Conservation (phyloP, 2,113 vertebrate species). For the Xiphorhynchus elegans region DNA sequence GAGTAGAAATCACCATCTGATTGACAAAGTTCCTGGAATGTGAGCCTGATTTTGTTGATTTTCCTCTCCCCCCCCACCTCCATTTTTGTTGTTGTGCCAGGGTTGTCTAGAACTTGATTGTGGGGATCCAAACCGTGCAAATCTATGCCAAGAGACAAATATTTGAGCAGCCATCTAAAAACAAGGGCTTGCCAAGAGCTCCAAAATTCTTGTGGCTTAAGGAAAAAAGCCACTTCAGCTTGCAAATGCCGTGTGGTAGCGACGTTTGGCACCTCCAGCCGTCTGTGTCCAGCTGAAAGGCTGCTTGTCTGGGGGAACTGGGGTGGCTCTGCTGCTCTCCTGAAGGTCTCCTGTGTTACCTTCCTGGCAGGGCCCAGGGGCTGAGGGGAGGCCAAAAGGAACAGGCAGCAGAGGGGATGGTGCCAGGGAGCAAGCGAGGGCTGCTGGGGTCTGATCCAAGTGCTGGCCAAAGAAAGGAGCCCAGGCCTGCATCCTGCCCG, state of each 20-base stretch:
- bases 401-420: not conserved
- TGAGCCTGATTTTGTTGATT: not conserved
- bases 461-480: not conserved
- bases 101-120: not conserved
- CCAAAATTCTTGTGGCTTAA: not conserved
- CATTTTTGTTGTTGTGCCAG: not conserved
- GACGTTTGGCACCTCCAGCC: not conserved
- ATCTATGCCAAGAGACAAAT: not conserved
- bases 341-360: not conserved
- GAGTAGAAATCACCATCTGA: not conserved
- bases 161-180: not conserved
- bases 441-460: not conserved
- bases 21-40: not conserved
- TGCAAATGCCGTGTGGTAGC: not conserved
- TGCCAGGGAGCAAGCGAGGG: not conserved
- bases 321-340: constrained; percentile 18
- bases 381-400: not conserved
- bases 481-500: not conserved
- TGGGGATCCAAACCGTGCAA: not conserved
- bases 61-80: not conserved
- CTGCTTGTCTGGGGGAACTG: constrained; percentile 10
- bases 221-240: not conserved
- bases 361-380: not conserved
- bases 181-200: not conserved
- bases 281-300: constrained; percentile 50